Percentiles rank a stretch among this genome's conserved stretches.
phyloP scores from a whole-genome alignment of 2,113 vertebrate species.

The Ptilonorhynchus violaceus region DNA sequence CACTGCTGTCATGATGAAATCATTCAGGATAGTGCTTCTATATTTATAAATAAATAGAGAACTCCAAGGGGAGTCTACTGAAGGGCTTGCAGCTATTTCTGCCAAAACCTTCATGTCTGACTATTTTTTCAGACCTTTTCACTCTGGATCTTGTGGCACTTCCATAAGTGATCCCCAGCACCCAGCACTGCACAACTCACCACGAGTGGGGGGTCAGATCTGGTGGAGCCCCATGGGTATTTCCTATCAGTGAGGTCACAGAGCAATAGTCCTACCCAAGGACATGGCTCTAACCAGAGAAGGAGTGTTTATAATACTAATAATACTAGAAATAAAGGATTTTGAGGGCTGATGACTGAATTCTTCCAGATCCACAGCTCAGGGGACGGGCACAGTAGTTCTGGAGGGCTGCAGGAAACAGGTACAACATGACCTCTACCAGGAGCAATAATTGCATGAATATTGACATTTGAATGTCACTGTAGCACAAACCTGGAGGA shows the following conservation, averaged over 20 bases:
- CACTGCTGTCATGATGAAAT: neutral
- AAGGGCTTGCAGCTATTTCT: neutral
- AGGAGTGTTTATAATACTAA: neutral
- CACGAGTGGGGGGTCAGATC: neutral
- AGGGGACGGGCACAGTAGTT: neutral
- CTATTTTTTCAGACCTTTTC: neutral
- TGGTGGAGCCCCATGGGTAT: neutral
- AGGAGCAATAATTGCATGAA: neutral
- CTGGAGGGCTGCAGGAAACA: neutral
- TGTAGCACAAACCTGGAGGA: neutral
- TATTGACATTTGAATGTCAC: neutral
- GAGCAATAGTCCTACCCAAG: neutral
- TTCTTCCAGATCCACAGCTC: neutral
- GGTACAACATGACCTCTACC: neutral
- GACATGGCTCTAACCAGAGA: neutral
- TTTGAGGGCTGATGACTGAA: neutral
- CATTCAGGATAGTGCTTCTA: neutral
- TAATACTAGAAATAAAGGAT: neutral
- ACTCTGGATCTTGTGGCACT: neutral
- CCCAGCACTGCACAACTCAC: neutral
- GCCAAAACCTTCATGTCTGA: neutral
- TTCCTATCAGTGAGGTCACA: neutral
- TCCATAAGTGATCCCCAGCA: neutral
- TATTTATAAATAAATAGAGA: neutral
- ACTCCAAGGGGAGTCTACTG: neutral